Conservation (phyloP, 2,113 vertebrate species). For the Pionites leucogaster region DNA sequence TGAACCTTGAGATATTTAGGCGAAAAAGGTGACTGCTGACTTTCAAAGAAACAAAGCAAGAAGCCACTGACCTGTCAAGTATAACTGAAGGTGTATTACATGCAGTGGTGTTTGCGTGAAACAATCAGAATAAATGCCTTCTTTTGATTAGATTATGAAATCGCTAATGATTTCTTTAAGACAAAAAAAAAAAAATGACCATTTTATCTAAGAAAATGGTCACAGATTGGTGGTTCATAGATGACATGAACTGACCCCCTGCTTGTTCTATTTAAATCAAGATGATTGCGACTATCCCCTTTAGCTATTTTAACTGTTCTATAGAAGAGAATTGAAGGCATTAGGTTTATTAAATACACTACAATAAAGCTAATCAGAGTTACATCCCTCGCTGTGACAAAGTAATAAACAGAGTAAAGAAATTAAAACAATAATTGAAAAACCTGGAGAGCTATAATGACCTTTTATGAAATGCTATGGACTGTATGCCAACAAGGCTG, state of each 20-base stretch:
- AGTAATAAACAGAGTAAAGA: conserved; percentile 7
- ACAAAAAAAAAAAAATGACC: not conserved
- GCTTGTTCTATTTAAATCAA: not conserved
- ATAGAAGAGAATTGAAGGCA: not conserved
- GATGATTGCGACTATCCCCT: not conserved
- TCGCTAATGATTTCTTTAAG: not conserved
- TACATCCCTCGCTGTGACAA: not conserved
- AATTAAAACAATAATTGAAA: conserved; percentile 49
- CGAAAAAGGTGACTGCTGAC: not conserved
- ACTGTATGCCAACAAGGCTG: not conserved
- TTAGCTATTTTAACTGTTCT: not conserved
- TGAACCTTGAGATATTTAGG: not conserved
- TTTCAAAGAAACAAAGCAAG: not conserved
- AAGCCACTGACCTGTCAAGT: not conserved
- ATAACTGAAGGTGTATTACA: not conserved
- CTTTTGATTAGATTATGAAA: not conserved
- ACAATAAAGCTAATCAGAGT: conserved; percentile 7
- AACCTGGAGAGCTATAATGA: not conserved
- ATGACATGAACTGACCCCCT: not conserved
- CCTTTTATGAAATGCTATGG: not conserved
- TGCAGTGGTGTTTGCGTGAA: not conserved
- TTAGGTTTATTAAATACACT: not conserved
- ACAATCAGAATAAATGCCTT: not conserved
- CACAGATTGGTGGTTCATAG: not conserved
- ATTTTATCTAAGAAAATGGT: not conserved